Evolutionary conservation across 2,113 vertebrate species (phyloP).

Genomic region (Salvelinus alpinus): DNA sequence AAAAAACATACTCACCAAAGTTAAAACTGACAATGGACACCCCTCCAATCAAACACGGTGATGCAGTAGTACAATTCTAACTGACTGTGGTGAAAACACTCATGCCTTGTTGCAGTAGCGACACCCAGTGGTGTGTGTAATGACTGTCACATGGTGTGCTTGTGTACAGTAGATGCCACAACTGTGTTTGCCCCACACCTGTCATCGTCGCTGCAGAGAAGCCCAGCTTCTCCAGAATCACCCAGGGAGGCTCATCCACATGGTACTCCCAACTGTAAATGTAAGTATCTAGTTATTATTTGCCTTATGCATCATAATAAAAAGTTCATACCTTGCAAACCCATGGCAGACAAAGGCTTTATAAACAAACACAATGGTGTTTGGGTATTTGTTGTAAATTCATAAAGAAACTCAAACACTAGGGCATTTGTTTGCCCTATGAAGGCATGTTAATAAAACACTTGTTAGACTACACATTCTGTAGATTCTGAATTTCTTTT

Average conservation of each 20-base stretch:
- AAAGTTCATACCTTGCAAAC: no score
- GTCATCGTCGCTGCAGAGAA: background rate
- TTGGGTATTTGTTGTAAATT: background rate
- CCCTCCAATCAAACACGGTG: no score
- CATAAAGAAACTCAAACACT: background rate
- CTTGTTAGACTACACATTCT: background rate
- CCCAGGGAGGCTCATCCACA: background rate
- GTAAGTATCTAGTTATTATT: background rate
- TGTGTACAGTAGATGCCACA: background rate
- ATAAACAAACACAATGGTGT: background rate
- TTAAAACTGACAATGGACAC: no score
- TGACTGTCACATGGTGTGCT: background rate
- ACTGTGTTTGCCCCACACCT: background rate
- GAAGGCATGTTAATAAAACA: background rate
- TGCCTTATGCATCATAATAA: no score
- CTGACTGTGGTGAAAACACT: no score
- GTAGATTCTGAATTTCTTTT: no score
- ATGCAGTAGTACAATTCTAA: no score
- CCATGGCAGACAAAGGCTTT: background rate
- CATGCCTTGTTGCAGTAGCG: no score
- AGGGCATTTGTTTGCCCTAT: background rate
- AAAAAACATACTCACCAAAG: no score
- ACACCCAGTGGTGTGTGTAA: background rate
- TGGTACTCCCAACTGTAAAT: background rate
- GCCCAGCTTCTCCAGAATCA: slow-evolving; percentile 1